Evolutionary conservation across 2,888 invertebrate genomes (phyloP).

Genomic region (Lasius fuliginosus): DNA sequence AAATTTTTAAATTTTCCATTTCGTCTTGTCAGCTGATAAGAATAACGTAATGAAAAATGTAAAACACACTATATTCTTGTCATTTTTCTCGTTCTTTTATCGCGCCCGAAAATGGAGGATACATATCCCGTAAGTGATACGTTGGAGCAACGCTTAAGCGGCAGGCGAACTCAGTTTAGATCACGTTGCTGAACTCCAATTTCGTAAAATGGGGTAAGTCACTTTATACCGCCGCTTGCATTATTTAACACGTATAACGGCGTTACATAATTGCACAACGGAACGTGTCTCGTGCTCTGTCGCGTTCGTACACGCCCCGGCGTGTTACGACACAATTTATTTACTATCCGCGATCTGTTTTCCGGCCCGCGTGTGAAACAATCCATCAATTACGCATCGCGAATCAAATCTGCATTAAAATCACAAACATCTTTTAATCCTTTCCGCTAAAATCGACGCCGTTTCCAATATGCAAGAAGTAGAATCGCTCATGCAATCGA

Average conservation of each 20-base stretch:
- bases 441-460: background rate
- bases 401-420: slow-evolving; percentile 38
- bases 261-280: slow-evolving; percentile 47
- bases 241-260: slow-evolving; percentile 52
- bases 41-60: background rate
- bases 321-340: slow-evolving; percentile 44
- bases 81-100: background rate
- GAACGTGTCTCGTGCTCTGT: slow-evolving; percentile 33
- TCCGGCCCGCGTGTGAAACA: slow-evolving; percentile 26
- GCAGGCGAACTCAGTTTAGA: slow-evolving; percentile 45
- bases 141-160: slow-evolving; percentile 25
- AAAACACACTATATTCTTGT: background rate
- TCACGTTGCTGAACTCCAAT: slow-evolving; percentile 50
- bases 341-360: slow-evolving; percentile 43
- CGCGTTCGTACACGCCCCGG: slow-evolving; percentile 16
- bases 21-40: too few species aligned
- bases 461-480: slow-evolving; percentile 46
- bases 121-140: slow-evolving; percentile 41
- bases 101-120: slow-evolving; percentile 21
- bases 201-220: slow-evolving; percentile 51
- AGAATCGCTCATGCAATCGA: slow-evolving; percentile 38
- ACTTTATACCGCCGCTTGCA: slow-evolving; percentile 48
- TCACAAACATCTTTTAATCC: slow-evolving; percentile 43
- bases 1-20: background rate
- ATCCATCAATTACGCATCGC: slow-evolving; percentile 38